phyloP scores from a whole-genome alignment of 2,888 invertebrate genomes.

The Galerucella nymphaeae region DNA sequence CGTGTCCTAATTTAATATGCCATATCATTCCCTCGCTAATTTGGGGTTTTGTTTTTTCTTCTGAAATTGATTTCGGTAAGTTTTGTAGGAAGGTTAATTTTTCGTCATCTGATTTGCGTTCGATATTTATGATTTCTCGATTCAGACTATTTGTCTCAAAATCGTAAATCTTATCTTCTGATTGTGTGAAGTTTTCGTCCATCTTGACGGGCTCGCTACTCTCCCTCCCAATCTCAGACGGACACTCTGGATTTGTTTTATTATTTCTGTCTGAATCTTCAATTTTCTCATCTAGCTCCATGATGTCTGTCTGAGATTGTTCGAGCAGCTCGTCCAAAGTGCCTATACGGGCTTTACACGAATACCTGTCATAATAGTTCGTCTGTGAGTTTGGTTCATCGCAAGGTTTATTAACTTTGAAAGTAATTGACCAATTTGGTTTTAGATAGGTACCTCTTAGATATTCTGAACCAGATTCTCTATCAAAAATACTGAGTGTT shows the following conservation, averaged over 20 bases:
- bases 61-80: background rate
- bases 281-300: too few species aligned
- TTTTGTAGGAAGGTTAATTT: background rate
- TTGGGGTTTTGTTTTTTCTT: background rate
- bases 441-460: too few species aligned
- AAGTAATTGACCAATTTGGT: too few species aligned
- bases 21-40: background rate
- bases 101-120: background rate
- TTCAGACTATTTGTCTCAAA: background rate
- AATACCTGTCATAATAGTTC: too few species aligned
- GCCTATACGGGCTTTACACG: too few species aligned
- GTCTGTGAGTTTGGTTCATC: too few species aligned
- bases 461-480: too few species aligned
- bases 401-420: too few species aligned
- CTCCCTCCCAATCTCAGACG: slow-evolving; percentile 14
- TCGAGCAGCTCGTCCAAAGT: background rate
- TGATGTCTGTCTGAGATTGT: slow-evolving; percentile 7
- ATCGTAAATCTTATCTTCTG: background rate
- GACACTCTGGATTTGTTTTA: too few species aligned
- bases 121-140: background rate
- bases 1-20: background rate
- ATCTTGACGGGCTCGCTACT: background rate
- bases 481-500: too few species aligned
- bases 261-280: too few species aligned
- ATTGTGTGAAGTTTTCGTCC: background rate